Base-by-base conservation (phyloP, 2,113 vertebrate species). In the Macquaria australasica region DNA sequence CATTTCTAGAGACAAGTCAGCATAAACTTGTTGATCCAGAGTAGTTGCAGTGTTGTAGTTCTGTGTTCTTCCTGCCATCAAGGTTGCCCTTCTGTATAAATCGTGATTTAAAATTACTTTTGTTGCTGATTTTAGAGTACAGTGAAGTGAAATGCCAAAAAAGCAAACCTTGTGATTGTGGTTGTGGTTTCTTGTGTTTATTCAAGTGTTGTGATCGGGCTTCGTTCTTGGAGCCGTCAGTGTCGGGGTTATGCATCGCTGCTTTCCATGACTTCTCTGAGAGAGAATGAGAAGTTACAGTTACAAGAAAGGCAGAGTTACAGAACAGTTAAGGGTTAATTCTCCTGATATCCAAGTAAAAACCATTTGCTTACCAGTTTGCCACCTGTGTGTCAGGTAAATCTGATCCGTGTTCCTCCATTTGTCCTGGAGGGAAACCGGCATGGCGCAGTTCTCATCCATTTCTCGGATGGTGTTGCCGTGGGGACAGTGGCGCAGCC, bases 231-330 rank as follows among this genome's bases (percentile, higher is more conserved):
- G 16, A 87, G 55, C 60, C 8, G 7, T 92, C 88, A 0, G 14
- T 39, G 51, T 91, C 88, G 0, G 51, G 68, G 53, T 43, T 71
- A 8, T 79, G 78, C 37, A 67, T 73, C 11, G 6, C 37, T 3
- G 67, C 79, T 58, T 80, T 93, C 90, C 89, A 90, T 2, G 88
- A 69, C 23, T 83, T 93, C 34, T 93, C 95, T 94, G 78, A 7
- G 21, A 31, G 28, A 31, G 31, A 51, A 73, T 3, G 41, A 79
- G 10, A 70, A 73, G 16, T 21, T 25, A 48, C 23, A n/a, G 43
- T 58, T 37, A 56, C 18, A 67, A 77, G 9, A 28, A 43, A 56
- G 16, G 15, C n/a, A n/a, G 25, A 48, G 15, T 28, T 28, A 55
- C 4, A n/a, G 5, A 34, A 48, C 14, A 59, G 23, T 39, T 15